Base-by-base conservation (phyloP, 2,797 vertebrate genomes). In the Esox lucius region DNA sequence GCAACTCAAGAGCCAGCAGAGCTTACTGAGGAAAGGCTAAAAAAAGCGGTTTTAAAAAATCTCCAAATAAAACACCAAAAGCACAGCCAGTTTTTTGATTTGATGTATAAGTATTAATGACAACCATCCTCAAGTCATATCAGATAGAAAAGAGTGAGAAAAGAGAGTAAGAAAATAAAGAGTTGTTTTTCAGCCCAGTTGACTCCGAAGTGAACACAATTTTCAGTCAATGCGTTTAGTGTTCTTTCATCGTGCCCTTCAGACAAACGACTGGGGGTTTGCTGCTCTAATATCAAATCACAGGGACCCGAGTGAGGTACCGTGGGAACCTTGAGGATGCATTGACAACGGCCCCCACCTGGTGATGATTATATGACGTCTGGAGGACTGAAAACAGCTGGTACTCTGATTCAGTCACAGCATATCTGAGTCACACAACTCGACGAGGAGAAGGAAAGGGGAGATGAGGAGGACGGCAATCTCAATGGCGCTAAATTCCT, bases 261-360 rank as follows among this genome's bases (percentile, higher is more conserved):
- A 67, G 71, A 26, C 71, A 73, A 72, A 75, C 59, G 68, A 77
- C 46, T 28, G 33, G 75, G 71, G 51, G 7, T 39, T 46, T 51
- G 19, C 16, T 22, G 39, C 75, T 31, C 22, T 28, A 28, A 35
- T 11, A 9, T 75, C 67, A 46, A 15, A 46, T 68, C 48, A 28
- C 3, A 3, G 11, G 24, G 56, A 26, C n/a, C 22, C 53, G 26
- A 51, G 46, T 26, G 46, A 5, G n/a, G 22, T 26, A 24, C 24
- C 28, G 24, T 19, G 28, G 11, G 69, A n/a, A 70, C 49, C 33
- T 53, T 19, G 19, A 12, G 46, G 11, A 1, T 5, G 8, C 15
- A 17, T 33, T 12, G 2, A 19, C 7, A 51, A 28, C 19, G 1
- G 69, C 31, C 5, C 31, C 24, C n/a, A 26, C 24, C 69, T 22